Conservation (phyloP, 1,140 invertebrate genomes). For the Sinella curviseta region DNA sequence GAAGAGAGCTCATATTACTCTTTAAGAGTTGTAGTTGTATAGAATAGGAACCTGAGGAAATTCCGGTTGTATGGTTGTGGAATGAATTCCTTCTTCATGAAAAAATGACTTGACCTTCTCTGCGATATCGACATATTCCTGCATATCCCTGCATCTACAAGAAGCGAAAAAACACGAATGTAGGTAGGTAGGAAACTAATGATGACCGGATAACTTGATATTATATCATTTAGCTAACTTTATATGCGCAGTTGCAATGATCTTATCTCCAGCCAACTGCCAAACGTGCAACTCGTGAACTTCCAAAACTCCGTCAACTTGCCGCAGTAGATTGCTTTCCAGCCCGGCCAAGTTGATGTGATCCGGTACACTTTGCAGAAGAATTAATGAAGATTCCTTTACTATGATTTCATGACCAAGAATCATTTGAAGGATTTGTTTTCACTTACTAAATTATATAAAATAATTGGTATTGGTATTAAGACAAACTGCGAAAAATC, state of each 20-base stretch:
- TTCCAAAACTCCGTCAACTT: slow-evolving; percentile 54
- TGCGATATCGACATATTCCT: slow-evolving; percentile 86
- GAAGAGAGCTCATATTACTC: no score
- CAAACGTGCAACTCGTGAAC: slow-evolving; percentile 59
- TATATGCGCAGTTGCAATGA: slow-evolving; percentile 57
- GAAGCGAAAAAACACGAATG: no score
- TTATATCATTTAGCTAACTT: slow-evolving; percentile 45
- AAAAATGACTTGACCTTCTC: slow-evolving; percentile 93
- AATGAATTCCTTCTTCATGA: slow-evolving; percentile 88
- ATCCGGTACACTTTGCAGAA: slow-evolving; percentile 88
- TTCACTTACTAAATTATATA: background rate
- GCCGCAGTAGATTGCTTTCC: slow-evolving; percentile 50
- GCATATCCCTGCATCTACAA: slow-evolving; percentile 76
- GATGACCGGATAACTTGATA: background rate
- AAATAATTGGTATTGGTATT: background rate
- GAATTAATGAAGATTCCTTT: slow-evolving; percentile 81
- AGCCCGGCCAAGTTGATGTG: slow-evolving; percentile 70
- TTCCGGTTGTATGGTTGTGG: slow-evolving; percentile 90
- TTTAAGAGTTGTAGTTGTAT: no score
- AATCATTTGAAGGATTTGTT: background rate
- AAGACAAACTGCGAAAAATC: background rate
- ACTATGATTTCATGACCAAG: slow-evolving; percentile 56
- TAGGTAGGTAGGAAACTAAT: no score
- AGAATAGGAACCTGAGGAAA: slow-evolving; percentile 57
- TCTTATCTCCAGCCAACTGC: slow-evolving; percentile 55